phyloP scores from a whole-genome alignment of 2,888 invertebrate genomes.

The Drosophila imparisetae region DNA sequence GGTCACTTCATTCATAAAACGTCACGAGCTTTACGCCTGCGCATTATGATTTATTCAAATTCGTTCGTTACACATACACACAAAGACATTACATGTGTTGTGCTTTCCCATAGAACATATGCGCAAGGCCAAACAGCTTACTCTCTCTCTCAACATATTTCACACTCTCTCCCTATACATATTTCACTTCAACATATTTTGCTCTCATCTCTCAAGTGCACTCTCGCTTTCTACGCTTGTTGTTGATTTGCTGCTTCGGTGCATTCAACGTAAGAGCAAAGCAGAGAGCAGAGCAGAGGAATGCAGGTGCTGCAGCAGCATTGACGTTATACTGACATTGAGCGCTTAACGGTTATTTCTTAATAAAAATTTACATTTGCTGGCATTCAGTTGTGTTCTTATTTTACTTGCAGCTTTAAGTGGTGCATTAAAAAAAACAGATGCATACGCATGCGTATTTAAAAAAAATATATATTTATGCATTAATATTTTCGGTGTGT shows the following conservation, averaged over 20 bases:
- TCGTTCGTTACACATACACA: not conserved
- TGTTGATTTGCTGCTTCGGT: slow-evolving; percentile 11
- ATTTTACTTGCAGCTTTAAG: slow-evolving; percentile 49
- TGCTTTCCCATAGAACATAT: slow-evolving; percentile 6
- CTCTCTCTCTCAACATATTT: not conserved
- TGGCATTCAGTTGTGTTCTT: slow-evolving; percentile 48
- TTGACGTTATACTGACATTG: slow-evolving; percentile 68
- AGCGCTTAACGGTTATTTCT: slow-evolving; percentile 65
- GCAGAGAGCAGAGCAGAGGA: slow-evolving; percentile 12
- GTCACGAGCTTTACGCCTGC: slow-evolving; percentile 31
- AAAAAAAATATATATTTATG: not conserved
- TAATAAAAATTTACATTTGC: slow-evolving; percentile 39
- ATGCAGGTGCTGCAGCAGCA: slow-evolving; percentile 40
- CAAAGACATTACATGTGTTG: not conserved
- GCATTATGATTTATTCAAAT: slow-evolving; percentile 1
- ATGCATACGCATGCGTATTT: slow-evolving; percentile 15
- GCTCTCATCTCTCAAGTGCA: slow-evolving; percentile 45
- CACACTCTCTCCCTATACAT: not conserved
- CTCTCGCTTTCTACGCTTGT: slow-evolving; percentile 44
- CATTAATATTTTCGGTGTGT: slow-evolving; percentile 33
- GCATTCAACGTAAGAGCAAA: slow-evolving; percentile 6
- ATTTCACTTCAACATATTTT: slow-evolving; percentile 25
- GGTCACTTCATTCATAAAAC: slow-evolving; percentile 52
- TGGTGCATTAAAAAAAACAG: slow-evolving; percentile 33
- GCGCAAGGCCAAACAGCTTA: slow-evolving; percentile 33